Evolutionary conservation across 1,140 invertebrate genomes (phyloP).

Genomic region (Drosophila saltans): DNA sequence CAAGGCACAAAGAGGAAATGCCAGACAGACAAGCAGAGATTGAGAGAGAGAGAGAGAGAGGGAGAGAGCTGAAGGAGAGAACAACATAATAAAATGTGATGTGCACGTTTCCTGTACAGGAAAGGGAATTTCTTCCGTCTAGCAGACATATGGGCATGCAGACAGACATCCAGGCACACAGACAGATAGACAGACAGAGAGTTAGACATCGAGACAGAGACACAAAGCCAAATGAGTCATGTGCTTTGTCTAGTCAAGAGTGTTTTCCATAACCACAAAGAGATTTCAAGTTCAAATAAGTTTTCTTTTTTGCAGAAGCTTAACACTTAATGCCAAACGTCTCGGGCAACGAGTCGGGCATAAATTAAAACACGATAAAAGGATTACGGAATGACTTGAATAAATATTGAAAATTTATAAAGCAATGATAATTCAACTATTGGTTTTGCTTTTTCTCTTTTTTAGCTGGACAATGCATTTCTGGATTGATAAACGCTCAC

Average conservation of each 20-base stretch:
- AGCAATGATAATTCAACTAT: constrained; percentile 10
- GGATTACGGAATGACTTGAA: neutral
- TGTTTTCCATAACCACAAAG: constrained; percentile 27
- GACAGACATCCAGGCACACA: constrained; percentile 1
- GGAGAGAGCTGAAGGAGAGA: constrained; percentile 8
- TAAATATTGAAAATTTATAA: neutral
- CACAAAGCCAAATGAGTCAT: constrained; percentile 69
- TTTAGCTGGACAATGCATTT: constrained; percentile 85
- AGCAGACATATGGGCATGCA: constrained; percentile 35
- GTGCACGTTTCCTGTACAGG: constrained; percentile 72
- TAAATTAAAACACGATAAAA: neutral
- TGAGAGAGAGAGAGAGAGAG: constrained; percentile 18
- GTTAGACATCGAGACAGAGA: constrained; percentile 15
- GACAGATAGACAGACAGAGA: constrained; percentile 22
- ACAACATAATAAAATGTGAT: constrained; percentile 65
- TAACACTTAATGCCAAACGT: constrained; percentile 37
- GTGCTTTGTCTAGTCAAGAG: constrained; percentile 64
- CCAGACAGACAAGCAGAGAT: constrained; percentile 31
- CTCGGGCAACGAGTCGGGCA: neutral
- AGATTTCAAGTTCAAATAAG: constrained; percentile 59
- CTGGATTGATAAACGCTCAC: constrained; percentile 89
- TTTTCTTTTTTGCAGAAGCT: constrained; percentile 48
- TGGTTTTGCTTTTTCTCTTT: constrained; percentile 31
- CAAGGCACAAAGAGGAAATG: constrained; percentile 65
- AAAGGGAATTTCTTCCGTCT: constrained; percentile 45